Evolutionary conservation across 1,140 invertebrate species (phyloP).

Genomic region (Platorchestia sp.): DNA sequence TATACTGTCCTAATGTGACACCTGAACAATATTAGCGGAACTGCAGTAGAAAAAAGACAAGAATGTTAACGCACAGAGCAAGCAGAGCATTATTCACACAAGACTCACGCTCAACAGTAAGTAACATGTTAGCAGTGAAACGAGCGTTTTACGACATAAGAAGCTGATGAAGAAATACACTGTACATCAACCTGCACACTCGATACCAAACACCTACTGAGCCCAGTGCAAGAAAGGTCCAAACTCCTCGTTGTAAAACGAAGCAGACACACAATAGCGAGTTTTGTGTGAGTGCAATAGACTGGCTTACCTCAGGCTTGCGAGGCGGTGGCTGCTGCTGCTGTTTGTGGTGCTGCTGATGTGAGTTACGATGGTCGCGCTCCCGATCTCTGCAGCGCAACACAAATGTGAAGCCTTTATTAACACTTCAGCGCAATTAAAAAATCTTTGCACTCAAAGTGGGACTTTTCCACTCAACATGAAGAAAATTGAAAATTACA

Average conservation of each 20-base stretch:
- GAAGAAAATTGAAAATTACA: too few relatives aligned
- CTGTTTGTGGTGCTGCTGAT: slow-evolving; percentile 80
- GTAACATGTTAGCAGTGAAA: background rate
- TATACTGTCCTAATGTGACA: background rate
- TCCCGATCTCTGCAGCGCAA: slow-evolving; percentile 14
- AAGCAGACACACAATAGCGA: background rate
- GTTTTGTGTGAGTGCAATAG: background rate
- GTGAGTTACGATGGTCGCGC: slow-evolving; percentile 77
- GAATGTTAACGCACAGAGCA: background rate
- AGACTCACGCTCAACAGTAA: background rate
- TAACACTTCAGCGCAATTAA: too few relatives aligned
- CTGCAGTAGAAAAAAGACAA: background rate
- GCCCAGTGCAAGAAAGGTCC: background rate
- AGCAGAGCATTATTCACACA: background rate
- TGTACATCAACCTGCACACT: too few relatives aligned
- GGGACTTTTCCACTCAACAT: too few relatives aligned
- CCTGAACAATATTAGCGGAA: background rate
- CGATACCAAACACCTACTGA: background rate
- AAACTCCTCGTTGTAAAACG: background rate
- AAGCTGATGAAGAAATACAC: too few relatives aligned
- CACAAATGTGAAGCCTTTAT: background rate
- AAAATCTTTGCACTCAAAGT: too few relatives aligned
- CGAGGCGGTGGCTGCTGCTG: slow-evolving; percentile 77
- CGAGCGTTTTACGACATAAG: background rate
- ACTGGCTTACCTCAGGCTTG: slow-evolving; percentile 82